Conservation (phyloP, 2,888 invertebrate species). For the Tetranychus piercei region DNA sequence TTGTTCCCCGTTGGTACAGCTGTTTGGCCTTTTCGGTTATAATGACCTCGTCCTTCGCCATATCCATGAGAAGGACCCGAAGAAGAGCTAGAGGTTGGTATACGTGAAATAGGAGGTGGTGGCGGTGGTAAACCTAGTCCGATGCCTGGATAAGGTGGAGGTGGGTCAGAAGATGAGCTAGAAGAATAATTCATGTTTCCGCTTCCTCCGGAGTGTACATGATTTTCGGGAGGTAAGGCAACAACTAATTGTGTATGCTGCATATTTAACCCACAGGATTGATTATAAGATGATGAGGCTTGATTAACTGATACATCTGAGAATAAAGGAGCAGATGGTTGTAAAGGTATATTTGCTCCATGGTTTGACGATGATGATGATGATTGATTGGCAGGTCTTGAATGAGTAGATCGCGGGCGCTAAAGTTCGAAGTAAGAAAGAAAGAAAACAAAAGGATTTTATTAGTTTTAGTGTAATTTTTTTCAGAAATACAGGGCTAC, state of each 20-base stretch:
- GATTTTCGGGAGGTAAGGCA: conserved; percentile 13
- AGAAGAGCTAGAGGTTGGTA: conserved; percentile 29
- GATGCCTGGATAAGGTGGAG: conserved; percentile 28
- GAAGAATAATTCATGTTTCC: neutral
- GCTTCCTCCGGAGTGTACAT: neutral
- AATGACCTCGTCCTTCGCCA: conserved; percentile 52
- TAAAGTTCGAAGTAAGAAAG: conserved; percentile 16
- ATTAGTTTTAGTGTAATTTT: no score
- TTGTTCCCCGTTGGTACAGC: conserved; percentile 3
- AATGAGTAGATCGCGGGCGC: conserved; percentile 25
- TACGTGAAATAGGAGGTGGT: conserved; percentile 30
- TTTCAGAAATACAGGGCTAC: no score
- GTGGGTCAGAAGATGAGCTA: conserved; percentile 27
- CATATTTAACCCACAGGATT: neutral
- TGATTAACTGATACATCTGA: neutral
- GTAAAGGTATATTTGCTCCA: conserved; percentile 13
- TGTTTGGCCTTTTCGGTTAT: conserved; percentile 30
- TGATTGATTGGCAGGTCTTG: conserved; percentile 7
- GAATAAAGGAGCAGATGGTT: conserved; percentile 26
- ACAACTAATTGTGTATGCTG: conserved; percentile 15
- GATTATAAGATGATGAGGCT: neutral
- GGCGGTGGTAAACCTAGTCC: conserved; percentile 24
- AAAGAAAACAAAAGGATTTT: neutral
- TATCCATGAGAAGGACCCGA: conserved; percentile 45
- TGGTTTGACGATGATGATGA: neutral